Evolutionary conservation across 2,888 invertebrate species (phyloP), one percentile per base, ranked within the genome.

Genomic region (Aplocera efformata): DNA sequence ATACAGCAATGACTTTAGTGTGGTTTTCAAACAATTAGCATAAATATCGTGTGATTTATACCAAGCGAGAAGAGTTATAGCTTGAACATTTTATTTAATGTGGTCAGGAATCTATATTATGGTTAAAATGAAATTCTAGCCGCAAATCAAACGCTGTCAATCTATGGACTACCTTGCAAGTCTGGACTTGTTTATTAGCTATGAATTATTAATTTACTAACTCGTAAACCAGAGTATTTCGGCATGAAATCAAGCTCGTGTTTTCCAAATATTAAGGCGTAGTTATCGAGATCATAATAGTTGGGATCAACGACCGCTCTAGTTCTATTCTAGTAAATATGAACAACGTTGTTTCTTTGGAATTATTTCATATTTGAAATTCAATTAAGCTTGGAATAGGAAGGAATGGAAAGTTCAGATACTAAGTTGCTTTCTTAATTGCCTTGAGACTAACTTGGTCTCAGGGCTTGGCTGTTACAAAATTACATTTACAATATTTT

Each of bases 221-320:
- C 28, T 49, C 60, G 58, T 65, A 59, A 54, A 42, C 50, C 35
- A 29, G 42, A 17, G 41, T 53, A 63, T 65, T 68, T 72, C 57
- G 54, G 67, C 56, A 53, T 61, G 56, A 63, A 74, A 72, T 72
- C 67, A 65, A 67, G 64, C 54, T 46, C 61, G 58, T 70, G 73
- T 74, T 77, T 70, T 71, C 68, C 52, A 67, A 76, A 78, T 70
- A 74, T 72, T 71, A 74, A 60, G 5, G 58, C 33, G 68, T 54
- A 63, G 70, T 74, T 78, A 79, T 79, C 70, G 72, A 63, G 72
- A 76, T 79, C 76, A 78, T 82, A 78, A 77, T 74, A 75, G 70
- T 64, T 39, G 53, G 50, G 80, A 61, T 79, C 83, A 79, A 72
- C 67, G 82, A 73, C 79, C 81, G 82, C 62, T 70, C 81, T 53